Base-by-base conservation (phyloP, 2,113 vertebrate genomes). In the Prolemur simus region DNA sequence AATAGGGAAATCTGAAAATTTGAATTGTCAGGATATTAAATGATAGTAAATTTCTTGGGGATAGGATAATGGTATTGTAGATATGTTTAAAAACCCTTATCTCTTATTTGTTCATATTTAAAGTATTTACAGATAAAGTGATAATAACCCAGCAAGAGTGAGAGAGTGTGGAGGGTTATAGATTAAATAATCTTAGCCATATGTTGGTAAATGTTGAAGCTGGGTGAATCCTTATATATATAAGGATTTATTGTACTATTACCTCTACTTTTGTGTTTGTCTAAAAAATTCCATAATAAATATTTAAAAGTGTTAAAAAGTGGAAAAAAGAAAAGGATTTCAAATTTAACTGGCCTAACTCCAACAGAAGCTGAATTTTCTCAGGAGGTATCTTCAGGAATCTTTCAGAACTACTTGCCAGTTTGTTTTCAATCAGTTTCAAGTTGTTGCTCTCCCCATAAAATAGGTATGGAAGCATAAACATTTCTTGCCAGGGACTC, bases 271-370 rank as follows among this genome's bases (percentile, higher is more conserved):
- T 64, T 77, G 42, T 60, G 42, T 60, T 20, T 82, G 39, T 84
- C 95, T 81, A 39, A 63, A 84, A 95, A 32, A 83, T 93, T 58
- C 34, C 39, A 58, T 11, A 93, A 91, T 42, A 80, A 90, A 87
- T 66, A 25, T 9, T 96, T 69, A 39, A 77, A 23, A 95, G 68
- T n/a, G 73, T 68, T 87, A 49, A 78, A 83, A 66, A 54, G 42
- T 49, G 34, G 13, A 81, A 92, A 54, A 88, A 89, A 86, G 32
- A 56, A 87, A 97, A 91, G 12, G 11, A 47, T 54, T 96, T 91
- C 32, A 89, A 82, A 86, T 82, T 60, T 77, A 91, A 91, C 90
- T 84, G 42, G 52, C 32, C n/a, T 60, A 58, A 93, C 8, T 84
- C 29, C 80, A 76, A 56, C 69, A 94, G 52, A 34, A 91, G 60